phyloP scores from a whole-genome alignment of 2,113 vertebrate genomes.

The Ceuthmochares aereus region DNA sequence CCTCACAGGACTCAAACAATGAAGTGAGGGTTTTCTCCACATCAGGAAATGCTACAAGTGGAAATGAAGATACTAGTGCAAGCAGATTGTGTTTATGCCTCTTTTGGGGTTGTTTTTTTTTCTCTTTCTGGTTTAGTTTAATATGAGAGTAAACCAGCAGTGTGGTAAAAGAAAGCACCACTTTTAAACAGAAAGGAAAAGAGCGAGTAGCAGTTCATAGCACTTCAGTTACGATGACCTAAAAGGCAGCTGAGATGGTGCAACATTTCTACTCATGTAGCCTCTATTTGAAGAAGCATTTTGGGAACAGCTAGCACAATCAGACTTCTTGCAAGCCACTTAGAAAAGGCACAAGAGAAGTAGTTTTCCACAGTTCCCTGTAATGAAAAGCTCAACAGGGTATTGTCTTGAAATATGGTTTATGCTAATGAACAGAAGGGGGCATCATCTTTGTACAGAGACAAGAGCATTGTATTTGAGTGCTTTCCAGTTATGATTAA shows the following conservation, averaged over 20 bases:
- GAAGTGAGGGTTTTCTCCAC: neutral
- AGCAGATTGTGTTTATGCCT: neutral
- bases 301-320: neutral
- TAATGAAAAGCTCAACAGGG: neutral
- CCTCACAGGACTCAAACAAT: neutral
- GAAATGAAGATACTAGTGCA: neutral
- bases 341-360: neutral
- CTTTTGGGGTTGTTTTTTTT: neutral
- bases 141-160: neutral
- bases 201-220: neutral
- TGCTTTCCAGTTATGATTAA: neutral
- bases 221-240: neutral
- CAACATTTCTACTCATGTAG: neutral
- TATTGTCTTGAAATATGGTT: rapidly evolving
- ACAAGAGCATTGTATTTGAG: neutral
- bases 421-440: neutral
- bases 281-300: neutral
- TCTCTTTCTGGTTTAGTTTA: neutral
- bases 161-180: neutral
- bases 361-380: neutral
- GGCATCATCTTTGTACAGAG: neutral
- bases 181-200: neutral
- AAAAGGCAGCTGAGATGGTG: neutral
- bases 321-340: neutral
- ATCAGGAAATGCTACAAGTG: neutral